phyloP scores from a whole-genome alignment of 2,113 vertebrate genomes.

The Clarias magur region DNA sequence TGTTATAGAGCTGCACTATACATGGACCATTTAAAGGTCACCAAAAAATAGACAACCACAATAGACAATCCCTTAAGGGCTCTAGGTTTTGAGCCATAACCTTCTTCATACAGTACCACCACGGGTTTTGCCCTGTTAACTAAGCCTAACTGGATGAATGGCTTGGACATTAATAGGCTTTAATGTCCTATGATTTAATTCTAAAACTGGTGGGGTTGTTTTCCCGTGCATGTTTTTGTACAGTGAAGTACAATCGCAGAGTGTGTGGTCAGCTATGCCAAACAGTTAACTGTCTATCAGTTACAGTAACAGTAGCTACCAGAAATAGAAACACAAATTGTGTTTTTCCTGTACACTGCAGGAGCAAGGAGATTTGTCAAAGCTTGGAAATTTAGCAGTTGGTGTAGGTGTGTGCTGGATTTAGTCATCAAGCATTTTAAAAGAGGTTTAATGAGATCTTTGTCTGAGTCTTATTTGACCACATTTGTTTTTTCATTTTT shows the following conservation, averaged over 20 bases:
- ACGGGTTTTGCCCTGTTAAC: background rate
- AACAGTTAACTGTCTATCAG: background rate
- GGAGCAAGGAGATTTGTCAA: background rate
- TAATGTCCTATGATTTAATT: background rate
- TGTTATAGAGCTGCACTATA: background rate
- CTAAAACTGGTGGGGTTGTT: background rate
- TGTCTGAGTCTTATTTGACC: background rate
- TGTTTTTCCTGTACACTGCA: background rate
- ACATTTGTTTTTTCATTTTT: background rate
- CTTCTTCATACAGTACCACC: background rate
- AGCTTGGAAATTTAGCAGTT: background rate
- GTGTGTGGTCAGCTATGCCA: background rate
- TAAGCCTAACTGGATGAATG: background rate
- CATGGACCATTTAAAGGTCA: background rate
- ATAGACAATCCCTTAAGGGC: background rate
- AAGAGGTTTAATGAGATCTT: background rate
- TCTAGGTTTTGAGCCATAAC: background rate
- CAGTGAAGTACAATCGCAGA: background rate
- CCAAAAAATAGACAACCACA: background rate
- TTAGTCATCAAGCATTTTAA: background rate
- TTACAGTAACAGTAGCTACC: background rate
- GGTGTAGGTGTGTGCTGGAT: background rate
- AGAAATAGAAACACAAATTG: background rate
- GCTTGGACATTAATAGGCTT: background rate
- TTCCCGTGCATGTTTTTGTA: background rate